Percentiles rank a stretch among this genome's conserved stretches.
Evolutionary conservation across 2,888 invertebrate genomes (phyloP).

Genomic region (Venusia cambrica): DNA sequence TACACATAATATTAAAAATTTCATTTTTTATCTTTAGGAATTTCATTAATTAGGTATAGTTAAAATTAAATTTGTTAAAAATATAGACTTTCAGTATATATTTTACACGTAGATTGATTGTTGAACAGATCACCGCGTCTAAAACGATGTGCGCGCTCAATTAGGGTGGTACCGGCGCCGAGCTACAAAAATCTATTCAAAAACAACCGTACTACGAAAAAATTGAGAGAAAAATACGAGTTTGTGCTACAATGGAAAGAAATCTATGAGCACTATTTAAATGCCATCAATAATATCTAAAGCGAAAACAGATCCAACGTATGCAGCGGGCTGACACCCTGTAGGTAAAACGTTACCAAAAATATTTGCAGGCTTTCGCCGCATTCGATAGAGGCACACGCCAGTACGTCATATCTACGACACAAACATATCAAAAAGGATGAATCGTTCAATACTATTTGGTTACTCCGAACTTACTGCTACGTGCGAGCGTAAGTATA

Average conservation of each 20-base stretch:
- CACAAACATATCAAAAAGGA: conserved; percentile 63
- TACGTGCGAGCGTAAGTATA: conserved; percentile 50
- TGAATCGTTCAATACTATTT: conserved; percentile 70
- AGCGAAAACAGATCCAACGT: conserved; percentile 47
- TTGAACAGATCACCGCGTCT: conserved; percentile 52
- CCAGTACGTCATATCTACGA: conserved; percentile 68
- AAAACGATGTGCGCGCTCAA: conserved; percentile 28
- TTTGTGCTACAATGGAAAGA: conserved; percentile 63
- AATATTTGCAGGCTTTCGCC: conserved; percentile 65
- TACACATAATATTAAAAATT: conserved; percentile 76
- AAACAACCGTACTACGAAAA: conserved; percentile 54
- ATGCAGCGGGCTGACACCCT: conserved; percentile 26
- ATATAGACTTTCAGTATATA: conserved; percentile 72
- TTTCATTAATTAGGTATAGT: conserved; percentile 71
- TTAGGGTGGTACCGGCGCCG: conserved; percentile 44
- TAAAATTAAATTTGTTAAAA: conserved; percentile 76
- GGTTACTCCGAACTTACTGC: conserved; percentile 66
- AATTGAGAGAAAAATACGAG: conserved; percentile 53
- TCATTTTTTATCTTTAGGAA: conserved; percentile 75
- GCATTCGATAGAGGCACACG: conserved; percentile 50
- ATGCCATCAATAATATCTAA: conserved; percentile 59
- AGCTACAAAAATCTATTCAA: conserved; percentile 49
- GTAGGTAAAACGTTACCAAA: conserved; percentile 68
- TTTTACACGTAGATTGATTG: conserved; percentile 66
- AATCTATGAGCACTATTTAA: conserved; percentile 67